Base-by-base conservation (phyloP, 2,797 vertebrate genomes). In the Chelonia mydas region DNA sequence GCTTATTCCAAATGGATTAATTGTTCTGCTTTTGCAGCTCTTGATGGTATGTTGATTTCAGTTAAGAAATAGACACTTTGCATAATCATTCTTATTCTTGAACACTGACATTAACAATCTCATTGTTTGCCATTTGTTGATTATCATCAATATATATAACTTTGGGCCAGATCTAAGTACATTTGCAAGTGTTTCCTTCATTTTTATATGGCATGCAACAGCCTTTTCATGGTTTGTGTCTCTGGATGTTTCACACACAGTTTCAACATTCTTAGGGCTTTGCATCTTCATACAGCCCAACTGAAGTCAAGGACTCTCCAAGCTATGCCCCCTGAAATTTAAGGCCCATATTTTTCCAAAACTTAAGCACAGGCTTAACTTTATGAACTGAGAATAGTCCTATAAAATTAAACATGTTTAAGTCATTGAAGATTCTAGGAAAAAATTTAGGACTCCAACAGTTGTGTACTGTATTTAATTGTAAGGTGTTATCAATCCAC, bases 1-100 rank as follows among this genome's bases (percentile, higher is more conserved):
- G 65, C 37, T 93, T 81, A 27, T 87, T 16, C 83, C 72, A 92
- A 49, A n/a, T 88, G 88, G 49, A 85, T 57, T 92, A 91, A 92
- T 92, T 92, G 86, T 85, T 94, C 31, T 91, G 16, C 90, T 95
- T 91, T 54, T 37, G 68, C 9, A 72, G 37, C 37, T 37, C n/a
- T 0, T 90, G 83, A 49, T 83, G 90, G 61, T 21, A 16, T 80
- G 21, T 80, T 94, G 37, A 76, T 93, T 90, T 86, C 27, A 87
- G 90, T 33, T 37, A 92, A 93, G 19, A 85, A 94, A 84, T 49
- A 87, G 76, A 72, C 86, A 86, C 76, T 76, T 5, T 89, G 68
- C 31, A 7, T 90, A 81, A 81, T 88, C 15, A 91, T 88, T 95
- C 81, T 85, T 11, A 19, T 88, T 94, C 31, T 16, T 79, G 51